Percentiles rank a stretch among this genome's conserved stretches.
Evolutionary conservation across 1,140 invertebrate species (phyloP).

Genomic region (Zaprionus lachaisei): DNA sequence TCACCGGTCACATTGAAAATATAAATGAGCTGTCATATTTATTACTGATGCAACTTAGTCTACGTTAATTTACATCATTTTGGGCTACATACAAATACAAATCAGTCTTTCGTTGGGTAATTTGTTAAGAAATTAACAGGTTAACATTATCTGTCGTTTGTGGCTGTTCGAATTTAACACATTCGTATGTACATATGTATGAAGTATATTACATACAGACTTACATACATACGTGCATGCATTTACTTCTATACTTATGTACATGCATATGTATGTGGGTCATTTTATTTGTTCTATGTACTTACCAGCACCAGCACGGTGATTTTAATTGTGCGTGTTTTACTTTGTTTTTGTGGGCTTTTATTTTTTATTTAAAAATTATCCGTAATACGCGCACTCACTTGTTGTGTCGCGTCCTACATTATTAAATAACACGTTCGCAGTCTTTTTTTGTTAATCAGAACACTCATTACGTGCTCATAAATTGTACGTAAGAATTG

Average conservation of each 20-base stretch:
- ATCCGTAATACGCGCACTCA: slow-evolving; percentile 41
- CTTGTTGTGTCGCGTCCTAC: slow-evolving; percentile 49
- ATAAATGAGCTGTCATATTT: slow-evolving; percentile 36
- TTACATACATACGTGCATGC: slow-evolving; percentile 41
- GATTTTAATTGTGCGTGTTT: slow-evolving; percentile 7
- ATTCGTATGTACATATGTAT: slow-evolving; percentile 23
- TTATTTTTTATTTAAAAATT: not conserved
- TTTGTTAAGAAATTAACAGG: slow-evolving; percentile 27
- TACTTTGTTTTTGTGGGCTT: slow-evolving; percentile 9
- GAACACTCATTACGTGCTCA: slow-evolving; percentile 23
- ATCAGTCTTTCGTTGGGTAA: not conserved
- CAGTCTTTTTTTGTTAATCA: slow-evolving; percentile 13
- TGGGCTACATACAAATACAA: not conserved
- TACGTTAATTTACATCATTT: slow-evolving; percentile 6
- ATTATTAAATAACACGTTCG: slow-evolving; percentile 74
- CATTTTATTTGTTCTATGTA: slow-evolving; percentile 40
- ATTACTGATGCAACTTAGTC: slow-evolving; percentile 23
- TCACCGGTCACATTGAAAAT: slow-evolving; percentile 34
- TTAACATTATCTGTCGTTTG: slow-evolving; percentile 24
- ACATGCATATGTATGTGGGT: slow-evolving; percentile 35
- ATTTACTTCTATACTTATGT: slow-evolving; percentile 15
- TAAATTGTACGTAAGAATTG: slow-evolving; percentile 10
- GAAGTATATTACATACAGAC: not conserved
- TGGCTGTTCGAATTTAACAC: slow-evolving; percentile 25
- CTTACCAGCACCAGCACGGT: slow-evolving; percentile 40